These are phyloP conservation scores for Natator depressus DNA, from an alignment of 2,113 vertebrate genomes.

Conservation along the genomic window DNA sequence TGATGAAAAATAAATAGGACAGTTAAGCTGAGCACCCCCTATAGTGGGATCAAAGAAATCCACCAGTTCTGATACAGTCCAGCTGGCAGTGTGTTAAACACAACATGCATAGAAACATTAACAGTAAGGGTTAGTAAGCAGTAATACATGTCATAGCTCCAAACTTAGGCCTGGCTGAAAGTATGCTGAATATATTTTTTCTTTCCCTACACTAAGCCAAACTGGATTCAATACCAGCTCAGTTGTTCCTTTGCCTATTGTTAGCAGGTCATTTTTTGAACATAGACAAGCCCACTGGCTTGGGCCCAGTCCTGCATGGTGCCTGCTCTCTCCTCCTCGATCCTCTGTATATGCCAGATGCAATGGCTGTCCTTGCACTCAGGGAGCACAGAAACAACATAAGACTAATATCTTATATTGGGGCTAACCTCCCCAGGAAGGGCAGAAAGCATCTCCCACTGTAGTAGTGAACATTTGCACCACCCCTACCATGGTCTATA, in stretches of 20 bases:
- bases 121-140: neutral
- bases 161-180: neutral
- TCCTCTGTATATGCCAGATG: neutral
- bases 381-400: neutral
- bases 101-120: neutral
- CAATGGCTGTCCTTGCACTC: fast-evolving
- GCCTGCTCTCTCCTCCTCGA: neutral
- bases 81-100: neutral
- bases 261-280: too few species aligned
- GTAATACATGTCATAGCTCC: neutral
- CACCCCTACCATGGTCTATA: fast-evolving
- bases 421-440: neutral
- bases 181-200: neutral
- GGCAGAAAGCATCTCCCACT: neutral
- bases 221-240: neutral
- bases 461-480: fast-evolving
- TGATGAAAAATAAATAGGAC: neutral
- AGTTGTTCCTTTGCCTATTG: neutral
- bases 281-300: too few species aligned
- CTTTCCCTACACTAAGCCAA: neutral
- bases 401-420: neutral
- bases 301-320: neutral
- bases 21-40: neutral
- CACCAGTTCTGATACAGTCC: neutral
- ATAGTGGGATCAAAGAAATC: neutral